Evolutionary conservation across 2,113 vertebrate genomes (phyloP), one percentile per base, ranked within the genome.

Genomic region (Xiphorhynchus elegans): DNA sequence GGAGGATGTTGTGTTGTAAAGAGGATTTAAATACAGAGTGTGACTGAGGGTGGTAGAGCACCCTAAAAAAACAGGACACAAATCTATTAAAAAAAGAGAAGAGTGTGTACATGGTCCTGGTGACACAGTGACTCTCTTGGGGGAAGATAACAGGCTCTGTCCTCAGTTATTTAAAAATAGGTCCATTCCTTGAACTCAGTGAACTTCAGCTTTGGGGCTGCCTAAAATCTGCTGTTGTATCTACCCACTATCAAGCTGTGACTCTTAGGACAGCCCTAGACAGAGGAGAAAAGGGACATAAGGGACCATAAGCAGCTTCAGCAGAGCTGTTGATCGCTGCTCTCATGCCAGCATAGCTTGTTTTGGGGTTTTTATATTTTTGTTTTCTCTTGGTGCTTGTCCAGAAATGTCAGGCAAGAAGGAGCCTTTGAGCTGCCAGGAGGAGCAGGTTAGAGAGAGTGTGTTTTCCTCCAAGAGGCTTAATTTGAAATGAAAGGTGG

Each of bases 111-210:
- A 5, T 21, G 42, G 9, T 42, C 33, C 39, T 70, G 26, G 62
- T 84, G 69, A 16, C 35, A 12, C 14, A 33, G 35, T 25, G 63
- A 33, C 23, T 68, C 58, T 0, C 0, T 1, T 33, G 23, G 13
- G 70, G 26, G 10, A 40, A 75, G 21, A 29, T 5, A n/a, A 13
- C 6, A n/a, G 28, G 18, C 10, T 18, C 4, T 55, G 2, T 44
- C 33, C 14, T 35, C 49, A n/a, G 26, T 29, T 25, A 13, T 55
- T 75, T 59, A 33, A 84, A 78, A 4, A 31, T 7, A 78, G 15
- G 8, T 53, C 28, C 4, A 3, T 52, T 59, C 46, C 46, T 77
- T 81, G 64, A 53, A 17, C 28, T 69, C 7, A 1, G 20, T 13
- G 50, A 76, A 17, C 24, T 53, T 84, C 55, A 44, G 5, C 47